Percentiles rank a stretch among this genome's conserved stretches.
Conservation (phyloP, 2,797 vertebrate species). For the Anas flavirostris region DNA sequence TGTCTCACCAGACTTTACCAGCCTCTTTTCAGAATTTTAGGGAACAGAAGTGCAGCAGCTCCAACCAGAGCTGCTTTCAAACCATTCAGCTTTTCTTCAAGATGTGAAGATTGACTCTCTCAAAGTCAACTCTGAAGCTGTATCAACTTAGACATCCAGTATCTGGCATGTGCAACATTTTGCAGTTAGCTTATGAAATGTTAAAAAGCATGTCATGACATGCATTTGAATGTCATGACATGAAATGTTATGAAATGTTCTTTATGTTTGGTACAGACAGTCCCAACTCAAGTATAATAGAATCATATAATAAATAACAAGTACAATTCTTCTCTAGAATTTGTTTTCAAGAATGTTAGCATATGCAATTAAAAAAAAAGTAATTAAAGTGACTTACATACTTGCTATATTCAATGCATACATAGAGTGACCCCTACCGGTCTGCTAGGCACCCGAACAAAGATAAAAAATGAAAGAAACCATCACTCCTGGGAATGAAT, state of each 20-base stretch:
- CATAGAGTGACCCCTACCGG: slow-evolving; percentile 81
- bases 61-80: background rate
- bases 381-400: slow-evolving; percentile 32
- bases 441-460: background rate
- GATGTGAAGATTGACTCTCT: background rate
- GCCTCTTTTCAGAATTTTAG: background rate
- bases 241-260: background rate
- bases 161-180: accelerated
- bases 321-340: background rate
- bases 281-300: background rate
- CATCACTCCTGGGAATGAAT: background rate
- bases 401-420: slow-evolving; percentile 71
- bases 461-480: accelerated
- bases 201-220: background rate
- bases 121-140: background rate
- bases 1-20: background rate
- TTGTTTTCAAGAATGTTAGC: background rate
- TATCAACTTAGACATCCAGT: background rate
- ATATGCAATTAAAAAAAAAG: slow-evolving; percentile 23
- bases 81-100: background rate
- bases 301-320: background rate
- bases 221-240: too few species aligned
- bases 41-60: background rate
- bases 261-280: background rate
- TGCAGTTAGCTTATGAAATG: background rate